Evolutionary conservation across 2,113 vertebrate genomes (phyloP).

Genomic region (Pachypanchax playfairii): DNA sequence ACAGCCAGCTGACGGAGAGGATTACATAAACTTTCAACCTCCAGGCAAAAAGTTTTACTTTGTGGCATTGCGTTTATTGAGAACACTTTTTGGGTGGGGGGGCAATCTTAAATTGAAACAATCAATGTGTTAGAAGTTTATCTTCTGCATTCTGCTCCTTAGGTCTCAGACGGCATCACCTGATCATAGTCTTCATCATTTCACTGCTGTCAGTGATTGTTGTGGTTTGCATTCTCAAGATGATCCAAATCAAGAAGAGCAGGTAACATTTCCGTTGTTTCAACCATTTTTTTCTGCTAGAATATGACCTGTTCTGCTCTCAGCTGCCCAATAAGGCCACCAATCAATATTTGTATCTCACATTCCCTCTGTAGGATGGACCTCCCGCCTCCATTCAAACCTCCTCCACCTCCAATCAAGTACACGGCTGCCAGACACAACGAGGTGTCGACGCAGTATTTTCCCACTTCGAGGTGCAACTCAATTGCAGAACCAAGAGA

Average conservation of each 20-base stretch:
- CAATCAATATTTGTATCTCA: constrained; percentile 18
- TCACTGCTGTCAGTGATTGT: constrained; percentile 39
- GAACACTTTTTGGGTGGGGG: constrained; percentile 14
- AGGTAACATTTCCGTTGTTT: constrained; percentile 52
- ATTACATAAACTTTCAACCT: constrained; percentile 19
- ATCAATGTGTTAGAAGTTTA: constrained; percentile 26
- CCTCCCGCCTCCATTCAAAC: constrained; percentile 75
- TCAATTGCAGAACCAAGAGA: constrained; percentile 2
- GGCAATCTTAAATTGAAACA: constrained; percentile 6
- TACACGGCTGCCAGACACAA: constrained; percentile 45
- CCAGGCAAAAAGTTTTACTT: constrained; percentile 16
- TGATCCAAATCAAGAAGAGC: constrained; percentile 41
- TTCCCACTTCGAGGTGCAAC: constrained; percentile 41
- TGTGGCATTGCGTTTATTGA: constrained; percentile 21
- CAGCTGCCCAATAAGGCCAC: not conserved
- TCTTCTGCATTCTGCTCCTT: constrained; percentile 19
- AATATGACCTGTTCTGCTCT: not conserved
- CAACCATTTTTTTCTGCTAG: not conserved
- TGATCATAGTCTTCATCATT: constrained; percentile 34
- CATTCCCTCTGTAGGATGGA: constrained; percentile 62
- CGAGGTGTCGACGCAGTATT: constrained; percentile 3
- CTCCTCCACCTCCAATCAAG: constrained; percentile 78
- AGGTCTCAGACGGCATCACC: constrained; percentile 8
- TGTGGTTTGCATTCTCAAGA: constrained; percentile 45
- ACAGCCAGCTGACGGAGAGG: constrained; percentile 1